Percentiles rank a stretch among this genome's conserved stretches.
phyloP scores from a whole-genome alignment of 1,140 invertebrate genomes.

The Macrocentrus cingulum region DNA sequence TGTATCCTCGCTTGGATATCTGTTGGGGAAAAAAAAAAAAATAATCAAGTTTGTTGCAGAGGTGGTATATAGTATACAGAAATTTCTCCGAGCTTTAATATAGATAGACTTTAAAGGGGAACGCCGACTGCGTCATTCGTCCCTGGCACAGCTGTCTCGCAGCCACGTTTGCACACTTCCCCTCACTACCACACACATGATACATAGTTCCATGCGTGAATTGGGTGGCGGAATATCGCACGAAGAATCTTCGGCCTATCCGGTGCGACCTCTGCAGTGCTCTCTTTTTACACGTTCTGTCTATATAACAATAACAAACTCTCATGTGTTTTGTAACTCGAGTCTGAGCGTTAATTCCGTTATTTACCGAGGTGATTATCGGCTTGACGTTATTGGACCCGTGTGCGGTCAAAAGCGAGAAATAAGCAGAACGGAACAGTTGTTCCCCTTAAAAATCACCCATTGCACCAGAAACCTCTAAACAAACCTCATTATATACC shows the following conservation, averaged over 20 bases:
- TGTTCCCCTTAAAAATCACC: too few species aligned
- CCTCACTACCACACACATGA: conserved; percentile 21
- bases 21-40: too few species aligned
- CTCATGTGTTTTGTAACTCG: neutral
- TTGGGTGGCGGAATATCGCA: conserved; percentile 40
- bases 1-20: too few species aligned
- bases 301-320: too few species aligned
- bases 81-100: neutral
- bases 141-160: conserved; percentile 57
- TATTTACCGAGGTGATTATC: too few species aligned
- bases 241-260: conserved; percentile 49
- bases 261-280: conserved; percentile 26
- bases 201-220: conserved; percentile 26
- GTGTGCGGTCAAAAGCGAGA: too few species aligned
- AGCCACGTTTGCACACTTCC: conserved; percentile 53
- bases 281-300: neutral
- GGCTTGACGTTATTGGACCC: too few species aligned
- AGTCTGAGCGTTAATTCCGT: too few species aligned
- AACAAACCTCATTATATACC: too few species aligned
- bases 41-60: neutral
- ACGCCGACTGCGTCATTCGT: conserved; percentile 30
- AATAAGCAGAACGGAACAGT: too few species aligned
- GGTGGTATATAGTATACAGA: neutral
- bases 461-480: too few species aligned
- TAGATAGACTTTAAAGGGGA: neutral